These are phyloP conservation scores for Arctia plantaginis DNA, from an alignment of 2,888 invertebrate genomes.

Conservation along the genomic window DNA sequence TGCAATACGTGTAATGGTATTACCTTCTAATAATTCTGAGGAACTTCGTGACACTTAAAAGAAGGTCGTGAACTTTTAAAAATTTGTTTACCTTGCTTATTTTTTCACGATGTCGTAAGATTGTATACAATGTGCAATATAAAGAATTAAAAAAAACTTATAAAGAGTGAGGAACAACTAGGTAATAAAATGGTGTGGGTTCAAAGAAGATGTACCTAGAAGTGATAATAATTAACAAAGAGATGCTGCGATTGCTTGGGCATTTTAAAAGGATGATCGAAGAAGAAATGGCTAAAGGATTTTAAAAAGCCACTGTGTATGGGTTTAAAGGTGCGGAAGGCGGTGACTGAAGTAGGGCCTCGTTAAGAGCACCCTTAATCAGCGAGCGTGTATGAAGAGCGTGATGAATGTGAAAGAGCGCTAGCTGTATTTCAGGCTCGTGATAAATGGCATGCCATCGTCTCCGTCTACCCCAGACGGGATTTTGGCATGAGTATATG, in stretches of 20 bases:
- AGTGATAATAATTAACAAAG: neutral
- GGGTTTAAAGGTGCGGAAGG: too few species aligned
- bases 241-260: neutral
- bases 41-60: constrained; percentile 62
- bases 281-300: neutral
- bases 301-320: neutral
- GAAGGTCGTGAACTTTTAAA: constrained; percentile 74
- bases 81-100: constrained; percentile 67
- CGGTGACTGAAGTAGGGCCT: too few species aligned
- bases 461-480: neutral
- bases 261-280: neutral
- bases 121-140: constrained; percentile 25
- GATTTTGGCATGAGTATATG: neutral
- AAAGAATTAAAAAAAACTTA: constrained; percentile 41
- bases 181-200: neutral
- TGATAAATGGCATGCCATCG: neutral
- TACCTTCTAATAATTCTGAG: constrained; percentile 13
- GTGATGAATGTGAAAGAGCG: neutral
- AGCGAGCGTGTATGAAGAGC: too few species aligned
- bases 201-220: neutral
- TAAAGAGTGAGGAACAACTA: neutral
- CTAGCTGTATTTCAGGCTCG: neutral
- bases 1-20: neutral
- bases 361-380: too few species aligned
- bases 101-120: constrained; percentile 48